A percentile compares a stretch with the other conserved stretches of the same genome.
Evolutionary conservation across 2,888 invertebrate genomes (phyloP).

Genomic region (Trichogramma evanescens): DNA sequence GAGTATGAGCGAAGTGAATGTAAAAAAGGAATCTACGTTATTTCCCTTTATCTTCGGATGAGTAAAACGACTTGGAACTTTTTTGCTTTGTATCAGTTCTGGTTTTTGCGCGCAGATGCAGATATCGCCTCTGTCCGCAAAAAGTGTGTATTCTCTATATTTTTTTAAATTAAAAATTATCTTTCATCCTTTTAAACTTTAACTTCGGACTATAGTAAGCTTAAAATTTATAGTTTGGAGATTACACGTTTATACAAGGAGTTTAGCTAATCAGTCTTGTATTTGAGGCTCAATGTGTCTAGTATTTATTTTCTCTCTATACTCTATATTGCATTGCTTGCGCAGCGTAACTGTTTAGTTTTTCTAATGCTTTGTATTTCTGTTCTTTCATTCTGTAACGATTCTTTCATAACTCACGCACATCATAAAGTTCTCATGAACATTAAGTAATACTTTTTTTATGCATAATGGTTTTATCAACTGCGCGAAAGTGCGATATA

Average conservation of each 20-base stretch:
- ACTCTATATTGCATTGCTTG: constrained; percentile 39
- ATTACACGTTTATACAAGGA: constrained; percentile 43
- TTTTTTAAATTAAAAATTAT: background rate
- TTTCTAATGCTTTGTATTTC: constrained; percentile 11
- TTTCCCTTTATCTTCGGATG: constrained; percentile 10
- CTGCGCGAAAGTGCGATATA: too few relatives aligned
- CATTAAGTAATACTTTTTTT: too few relatives aligned
- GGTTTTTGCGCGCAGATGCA: background rate
- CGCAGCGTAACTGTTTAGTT: constrained; percentile 22
- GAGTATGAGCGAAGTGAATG: constrained; percentile 27
- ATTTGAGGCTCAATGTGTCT: constrained; percentile 46
- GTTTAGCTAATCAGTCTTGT: constrained; percentile 48
- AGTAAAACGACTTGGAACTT: constrained; percentile 19
- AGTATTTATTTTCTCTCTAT: constrained; percentile 31
- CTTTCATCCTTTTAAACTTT: constrained; percentile 28
- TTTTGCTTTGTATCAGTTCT: background rate
- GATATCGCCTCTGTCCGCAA: background rate
- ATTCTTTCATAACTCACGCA: constrained; percentile 5
- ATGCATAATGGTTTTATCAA: too few relatives aligned
- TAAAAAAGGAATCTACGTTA: constrained; percentile 22
- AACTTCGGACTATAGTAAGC: constrained; percentile 31
- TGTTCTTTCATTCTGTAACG: constrained; percentile 14
- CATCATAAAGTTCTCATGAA: background rate
- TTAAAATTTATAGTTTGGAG: constrained; percentile 27
- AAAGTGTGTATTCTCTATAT: constrained; percentile 41